Conservation (phyloP, 2,888 invertebrate species). For the Heliconius hortense region DNA sequence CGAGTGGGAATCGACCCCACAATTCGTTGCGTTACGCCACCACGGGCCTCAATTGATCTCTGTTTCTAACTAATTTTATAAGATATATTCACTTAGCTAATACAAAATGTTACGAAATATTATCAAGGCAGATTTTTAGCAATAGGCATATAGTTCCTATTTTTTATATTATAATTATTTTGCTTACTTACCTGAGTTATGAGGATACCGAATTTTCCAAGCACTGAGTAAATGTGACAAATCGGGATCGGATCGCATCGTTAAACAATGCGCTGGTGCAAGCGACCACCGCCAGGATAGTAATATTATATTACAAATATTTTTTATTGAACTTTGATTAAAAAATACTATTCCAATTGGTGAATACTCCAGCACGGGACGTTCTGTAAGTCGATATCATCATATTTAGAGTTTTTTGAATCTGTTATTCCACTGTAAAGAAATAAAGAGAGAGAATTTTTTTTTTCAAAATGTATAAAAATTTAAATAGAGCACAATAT, state of each 20-base stretch:
- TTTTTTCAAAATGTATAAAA: no score
- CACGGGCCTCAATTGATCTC: no score
- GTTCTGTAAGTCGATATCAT: conserved; percentile 33
- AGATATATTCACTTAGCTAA: no score
- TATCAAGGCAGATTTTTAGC: no score
- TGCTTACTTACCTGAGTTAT: conserved; percentile 29
- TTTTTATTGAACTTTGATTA: conserved; percentile 41
- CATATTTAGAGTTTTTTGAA: neutral
- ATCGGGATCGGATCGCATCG: conserved; percentile 56
- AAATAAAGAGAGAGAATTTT: no score
- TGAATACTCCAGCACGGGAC: conserved; percentile 23
- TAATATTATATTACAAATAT: conserved; percentile 55
- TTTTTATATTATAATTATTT: neutral
- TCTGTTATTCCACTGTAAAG: no score
- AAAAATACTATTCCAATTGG: conserved; percentile 53
- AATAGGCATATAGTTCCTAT: no score
- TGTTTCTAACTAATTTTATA: no score
- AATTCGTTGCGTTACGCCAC: no score
- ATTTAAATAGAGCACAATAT: no score
- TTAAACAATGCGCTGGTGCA: conserved; percentile 59
- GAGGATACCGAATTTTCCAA: conserved; percentile 57
- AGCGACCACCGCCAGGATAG: conserved; percentile 57
- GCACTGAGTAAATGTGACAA: conserved; percentile 47
- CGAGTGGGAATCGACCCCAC: no score
- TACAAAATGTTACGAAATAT: no score